A percentile compares a stretch with the other conserved stretches of the same genome.
Evolutionary conservation across 1,140 invertebrate species (phyloP).

Genomic region (Brachionus manjavacas): DNA sequence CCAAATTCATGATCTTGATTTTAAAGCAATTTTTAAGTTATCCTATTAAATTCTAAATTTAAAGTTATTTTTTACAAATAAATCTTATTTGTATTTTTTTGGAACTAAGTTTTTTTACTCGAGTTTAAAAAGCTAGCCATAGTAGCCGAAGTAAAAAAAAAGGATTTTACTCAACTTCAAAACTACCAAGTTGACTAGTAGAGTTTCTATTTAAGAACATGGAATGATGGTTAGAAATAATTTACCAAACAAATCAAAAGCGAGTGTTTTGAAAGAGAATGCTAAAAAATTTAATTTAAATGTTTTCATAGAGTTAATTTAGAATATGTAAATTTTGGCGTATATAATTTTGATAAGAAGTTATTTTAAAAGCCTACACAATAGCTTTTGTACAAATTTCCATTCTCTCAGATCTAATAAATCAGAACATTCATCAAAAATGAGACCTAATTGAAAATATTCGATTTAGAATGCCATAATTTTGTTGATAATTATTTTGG

Average conservation of each 20-base stretch:
- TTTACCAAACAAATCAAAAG: neutral
- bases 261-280: neutral
- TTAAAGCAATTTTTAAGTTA: no score
- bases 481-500: neutral
- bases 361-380: neutral
- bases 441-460: neutral
- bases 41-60: no score
- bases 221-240: neutral
- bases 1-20: no score
- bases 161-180: neutral
- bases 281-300: neutral
- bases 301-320: neutral
- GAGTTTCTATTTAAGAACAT: neutral
- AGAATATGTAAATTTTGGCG: neutral
- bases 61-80: no score
- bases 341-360: neutral
- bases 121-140: no score
- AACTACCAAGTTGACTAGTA: neutral
- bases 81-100: neutral
- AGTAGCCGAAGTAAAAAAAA: neutral
- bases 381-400: neutral
- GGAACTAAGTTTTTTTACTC: neutral
- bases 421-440: neutral
- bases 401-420: neutral
- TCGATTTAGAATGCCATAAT: neutral